Conservation (phyloP, 2,797 vertebrate genomes). For the Gadopsis marmoratus region DNA sequence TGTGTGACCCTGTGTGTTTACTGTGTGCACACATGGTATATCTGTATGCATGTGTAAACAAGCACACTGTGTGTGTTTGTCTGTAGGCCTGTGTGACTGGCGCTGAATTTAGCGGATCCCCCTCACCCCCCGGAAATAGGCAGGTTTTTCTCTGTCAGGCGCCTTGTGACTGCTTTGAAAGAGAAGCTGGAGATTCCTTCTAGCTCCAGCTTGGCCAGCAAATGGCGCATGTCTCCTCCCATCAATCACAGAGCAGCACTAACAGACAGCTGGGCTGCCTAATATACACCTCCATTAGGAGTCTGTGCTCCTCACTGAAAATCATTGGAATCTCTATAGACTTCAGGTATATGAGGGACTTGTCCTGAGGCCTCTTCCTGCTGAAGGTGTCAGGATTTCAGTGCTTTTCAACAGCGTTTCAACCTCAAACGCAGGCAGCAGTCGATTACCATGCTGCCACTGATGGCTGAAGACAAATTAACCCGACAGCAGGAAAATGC, state of each 20-base stretch:
- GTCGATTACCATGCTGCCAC: conserved; percentile 19
- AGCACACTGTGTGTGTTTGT: conserved; percentile 44
- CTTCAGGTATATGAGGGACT: conserved; percentile 42
- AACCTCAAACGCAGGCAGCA: conserved; percentile 35
- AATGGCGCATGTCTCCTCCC: conserved; percentile 85
- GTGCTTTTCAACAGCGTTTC: conserved; percentile 48
- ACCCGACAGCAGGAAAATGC: conserved; percentile 25
- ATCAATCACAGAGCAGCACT: conserved; percentile 80
- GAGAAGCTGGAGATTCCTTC: conserved; percentile 84
- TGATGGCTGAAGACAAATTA: conserved; percentile 37
- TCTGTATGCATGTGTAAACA: conserved; percentile 40
- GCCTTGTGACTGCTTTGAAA: conserved; percentile 77
- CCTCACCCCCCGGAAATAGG: conserved; percentile 71
- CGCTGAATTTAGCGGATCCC: conserved; percentile 63
- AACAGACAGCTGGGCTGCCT: conserved; percentile 83
- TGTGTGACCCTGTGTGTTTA: not conserved
- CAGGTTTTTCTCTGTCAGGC: conserved; percentile 80
- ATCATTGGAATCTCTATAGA: conserved; percentile 69
- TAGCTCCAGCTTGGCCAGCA: conserved; percentile 81
- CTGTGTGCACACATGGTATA: conserved; percentile 16
- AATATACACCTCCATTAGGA: conserved; percentile 83
- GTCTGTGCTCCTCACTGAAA: conserved; percentile 65
- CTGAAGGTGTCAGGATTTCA: conserved; percentile 62
- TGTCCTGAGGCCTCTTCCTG: conserved; percentile 55
- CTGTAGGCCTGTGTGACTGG: conserved; percentile 59